Conservation (phyloP, 2,888 invertebrate species). For the Lasius fuliginosus region DNA sequence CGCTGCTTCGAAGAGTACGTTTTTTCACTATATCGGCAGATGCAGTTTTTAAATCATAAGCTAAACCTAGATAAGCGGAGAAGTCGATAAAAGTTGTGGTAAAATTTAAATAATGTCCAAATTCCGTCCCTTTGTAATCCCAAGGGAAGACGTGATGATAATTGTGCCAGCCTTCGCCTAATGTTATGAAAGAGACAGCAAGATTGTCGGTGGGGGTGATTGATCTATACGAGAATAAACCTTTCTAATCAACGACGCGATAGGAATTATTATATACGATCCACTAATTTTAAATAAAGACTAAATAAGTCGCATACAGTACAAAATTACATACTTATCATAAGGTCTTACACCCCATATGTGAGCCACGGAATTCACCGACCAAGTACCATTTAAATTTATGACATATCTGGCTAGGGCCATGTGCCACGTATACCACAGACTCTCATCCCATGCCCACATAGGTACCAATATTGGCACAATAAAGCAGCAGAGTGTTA, state of each 20-base stretch:
- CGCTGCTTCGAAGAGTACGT: neutral
- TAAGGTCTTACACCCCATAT: constrained; percentile 2
- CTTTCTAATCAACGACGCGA: neutral
- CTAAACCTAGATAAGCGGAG: neutral
- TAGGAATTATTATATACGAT: neutral
- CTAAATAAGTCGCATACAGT: neutral
- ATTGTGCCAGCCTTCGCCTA: constrained; percentile 95
- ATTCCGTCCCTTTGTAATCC: constrained; percentile 85
- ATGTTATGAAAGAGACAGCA: constrained; percentile 90
- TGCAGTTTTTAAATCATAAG: neutral
- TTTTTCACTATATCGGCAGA: neutral
- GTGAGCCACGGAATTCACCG: constrained; percentile 88
- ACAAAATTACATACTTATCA: constrained; percentile 8
- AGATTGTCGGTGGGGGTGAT: constrained; percentile 88
- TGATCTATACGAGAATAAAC: neutral
- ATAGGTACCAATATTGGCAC: constrained; percentile 93
- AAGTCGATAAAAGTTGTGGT: neutral
- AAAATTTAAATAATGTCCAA: neutral
- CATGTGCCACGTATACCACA: constrained; percentile 92
- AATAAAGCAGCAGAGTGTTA: constrained; percentile 93
- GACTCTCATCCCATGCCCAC: constrained; percentile 91
- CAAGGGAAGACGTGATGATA: constrained; percentile 92
- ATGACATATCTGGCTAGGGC: constrained; percentile 92
- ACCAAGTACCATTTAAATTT: constrained; percentile 95
- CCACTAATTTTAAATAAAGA: neutral